phyloP scores from a whole-genome alignment of 2,797 vertebrate species.

The Pantherophis vulpinus region DNA sequence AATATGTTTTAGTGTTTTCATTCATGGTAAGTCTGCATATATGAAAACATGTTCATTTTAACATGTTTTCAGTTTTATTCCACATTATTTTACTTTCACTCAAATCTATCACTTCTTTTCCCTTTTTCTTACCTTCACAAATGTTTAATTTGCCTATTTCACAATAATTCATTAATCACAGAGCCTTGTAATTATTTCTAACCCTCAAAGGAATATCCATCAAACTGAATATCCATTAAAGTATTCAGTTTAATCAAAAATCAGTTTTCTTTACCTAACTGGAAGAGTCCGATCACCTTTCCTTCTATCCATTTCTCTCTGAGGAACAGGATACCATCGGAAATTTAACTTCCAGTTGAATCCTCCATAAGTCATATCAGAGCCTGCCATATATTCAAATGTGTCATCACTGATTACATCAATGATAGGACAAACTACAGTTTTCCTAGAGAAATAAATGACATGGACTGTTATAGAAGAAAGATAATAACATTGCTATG shows the following conservation, averaged over 20 bases:
- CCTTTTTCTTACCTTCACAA: background rate
- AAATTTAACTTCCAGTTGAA: slow-evolving; percentile 85
- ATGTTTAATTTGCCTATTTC: background rate
- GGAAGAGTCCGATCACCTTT: slow-evolving; percentile 82
- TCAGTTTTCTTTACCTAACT: slow-evolving; percentile 68
- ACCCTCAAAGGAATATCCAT: background rate
- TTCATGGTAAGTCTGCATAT: background rate
- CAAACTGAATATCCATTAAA: background rate
- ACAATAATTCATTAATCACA: background rate
- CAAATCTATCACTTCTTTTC: background rate
- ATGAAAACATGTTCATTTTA: background rate
- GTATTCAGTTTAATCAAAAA: background rate
- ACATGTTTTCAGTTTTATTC: background rate
- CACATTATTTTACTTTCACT: background rate
- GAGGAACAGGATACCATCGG: slow-evolving; percentile 82
- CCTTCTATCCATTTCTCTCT: slow-evolving; percentile 82
- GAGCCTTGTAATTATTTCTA: background rate
- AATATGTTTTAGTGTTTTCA: background rate
- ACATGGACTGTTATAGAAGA: slow-evolving; percentile 19
- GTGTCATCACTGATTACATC: slow-evolving; percentile 84
- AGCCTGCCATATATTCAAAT: slow-evolving; percentile 83
- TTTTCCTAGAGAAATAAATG: slow-evolving; percentile 67
- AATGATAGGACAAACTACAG: slow-evolving; percentile 82
- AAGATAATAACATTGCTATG: background rate
- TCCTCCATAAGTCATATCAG: slow-evolving; percentile 82